Conservation (phyloP, 2,113 vertebrate genomes). For the Athene cunicularia region DNA sequence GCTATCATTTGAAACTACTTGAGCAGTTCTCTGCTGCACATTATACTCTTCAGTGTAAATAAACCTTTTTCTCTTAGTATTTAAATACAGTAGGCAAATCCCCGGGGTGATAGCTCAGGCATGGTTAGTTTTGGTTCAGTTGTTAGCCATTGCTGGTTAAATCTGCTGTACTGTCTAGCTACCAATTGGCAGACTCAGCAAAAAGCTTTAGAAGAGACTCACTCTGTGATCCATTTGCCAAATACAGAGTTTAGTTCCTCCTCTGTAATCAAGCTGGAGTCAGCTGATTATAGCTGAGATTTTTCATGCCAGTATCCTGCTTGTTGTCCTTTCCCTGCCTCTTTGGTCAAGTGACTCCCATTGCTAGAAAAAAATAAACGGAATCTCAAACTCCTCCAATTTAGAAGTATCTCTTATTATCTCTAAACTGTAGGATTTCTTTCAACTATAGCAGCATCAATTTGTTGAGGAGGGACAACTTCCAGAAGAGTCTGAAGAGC, state of each 20-base stretch:
- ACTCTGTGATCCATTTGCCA: conserved; percentile 61
- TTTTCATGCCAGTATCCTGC: conserved; percentile 25
- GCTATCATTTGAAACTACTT: background rate
- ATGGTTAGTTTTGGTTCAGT: conserved; percentile 36
- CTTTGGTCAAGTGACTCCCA: conserved; percentile 12
- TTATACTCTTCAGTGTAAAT: background rate
- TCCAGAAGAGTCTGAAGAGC: background rate
- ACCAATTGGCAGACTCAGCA: conserved; percentile 40
- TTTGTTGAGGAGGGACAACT: conserved; percentile 12
- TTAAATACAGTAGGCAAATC: background rate
- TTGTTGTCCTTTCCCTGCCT: conserved; percentile 28
- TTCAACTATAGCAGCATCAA: background rate
- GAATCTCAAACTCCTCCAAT: background rate
- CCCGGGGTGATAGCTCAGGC: background rate
- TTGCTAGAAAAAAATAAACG: background rate
- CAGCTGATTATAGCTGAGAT: conserved; percentile 54
- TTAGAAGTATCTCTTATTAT: background rate
- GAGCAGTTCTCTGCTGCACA: background rate
- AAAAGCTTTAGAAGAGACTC: conserved; percentile 45
- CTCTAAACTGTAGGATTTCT: conserved; percentile 22
- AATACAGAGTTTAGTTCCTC: conserved; percentile 51
- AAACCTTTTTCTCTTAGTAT: background rate
- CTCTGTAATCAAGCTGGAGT: conserved; percentile 60
- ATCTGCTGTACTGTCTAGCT: conserved; percentile 1
- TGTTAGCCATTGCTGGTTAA: conserved; percentile 47